Base-by-base conservation (phyloP, 2,888 invertebrate species). In the Caenorhabditis drosophilae region DNA sequence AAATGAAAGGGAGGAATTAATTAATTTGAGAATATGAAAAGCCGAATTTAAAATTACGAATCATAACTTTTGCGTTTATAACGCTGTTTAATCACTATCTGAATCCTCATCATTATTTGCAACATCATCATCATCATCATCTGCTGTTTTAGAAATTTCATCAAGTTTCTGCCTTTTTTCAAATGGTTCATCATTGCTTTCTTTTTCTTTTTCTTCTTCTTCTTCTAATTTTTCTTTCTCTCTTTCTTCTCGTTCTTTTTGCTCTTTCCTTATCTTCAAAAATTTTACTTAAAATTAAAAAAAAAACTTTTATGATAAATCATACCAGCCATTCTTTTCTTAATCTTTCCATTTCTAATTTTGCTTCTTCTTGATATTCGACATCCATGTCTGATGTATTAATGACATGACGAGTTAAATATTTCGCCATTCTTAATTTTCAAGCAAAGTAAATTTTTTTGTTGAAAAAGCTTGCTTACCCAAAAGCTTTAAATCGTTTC, bases 361-460 rank as follows among this genome's bases (percentile, higher is more conserved):
- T 55, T 16, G 56, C 53, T 20, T 68, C 70, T 23, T 47, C 60
- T 18, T 48, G 50, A 31, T 59, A 34, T 16, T 75, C 75, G 1
- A 48, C 50, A 16, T 49, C 51, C 40, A 73, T 50, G 40, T 71
- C 62, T 6, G 31, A 36, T 2, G 67, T 62, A 12, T 61, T 59
- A 12, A 71, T 62, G 38, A 79, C 64, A 50, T 79, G 77, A 11
- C 60, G 69, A 20, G 54, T 67, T n/a, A 78, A 54, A 11, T 48
- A 53, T 34, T 71, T 72, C 58, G 69, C 58, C 75, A 78, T 77
- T 50, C 77, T 78, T n/a, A n/a, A n/a, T n/a, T n/a, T n/a, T n/a
- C n/a, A n/a, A n/a, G 56, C 58, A 76, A 48, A 11, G 15, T 15
- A 3, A 49, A 26, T 23, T 1, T 22, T 15, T 34, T 38, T 12